These are phyloP conservation scores for Drepana falcataria DNA, from an alignment of 2,888 invertebrate species.

Conservation along the genomic window DNA sequence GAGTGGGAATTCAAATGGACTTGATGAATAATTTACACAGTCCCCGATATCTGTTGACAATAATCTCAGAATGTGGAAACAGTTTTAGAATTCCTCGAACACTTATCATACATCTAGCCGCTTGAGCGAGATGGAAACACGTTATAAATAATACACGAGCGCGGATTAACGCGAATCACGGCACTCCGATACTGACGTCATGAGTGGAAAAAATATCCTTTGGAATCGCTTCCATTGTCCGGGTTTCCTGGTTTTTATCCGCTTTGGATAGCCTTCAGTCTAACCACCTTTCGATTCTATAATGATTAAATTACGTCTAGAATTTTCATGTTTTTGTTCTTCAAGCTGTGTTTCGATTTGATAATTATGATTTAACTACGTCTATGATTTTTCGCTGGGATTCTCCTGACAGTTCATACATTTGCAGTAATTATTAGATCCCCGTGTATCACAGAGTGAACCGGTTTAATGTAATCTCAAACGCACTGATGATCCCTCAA, in stretches of 20 bases:
- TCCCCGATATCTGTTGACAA: neutral
- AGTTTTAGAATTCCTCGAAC: neutral
- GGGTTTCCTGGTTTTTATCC: slow-evolving; percentile 2
- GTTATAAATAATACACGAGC: slow-evolving; percentile 3
- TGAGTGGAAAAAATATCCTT: slow-evolving; percentile 5
- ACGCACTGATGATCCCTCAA: too few relatives aligned
- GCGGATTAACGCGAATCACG: slow-evolving; percentile 4
- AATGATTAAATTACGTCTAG: neutral
- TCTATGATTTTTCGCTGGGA: too few relatives aligned
- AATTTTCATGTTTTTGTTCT: too few relatives aligned
- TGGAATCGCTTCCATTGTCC: neutral
- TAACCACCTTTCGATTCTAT: neutral
- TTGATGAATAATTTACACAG: neutral
- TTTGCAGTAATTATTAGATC: too few relatives aligned
- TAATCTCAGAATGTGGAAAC: neutral
- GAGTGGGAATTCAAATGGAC: neutral
- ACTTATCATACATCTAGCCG: neutral
- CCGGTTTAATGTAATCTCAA: too few relatives aligned
- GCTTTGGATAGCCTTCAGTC: neutral
- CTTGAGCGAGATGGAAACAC: slow-evolving; percentile 2
- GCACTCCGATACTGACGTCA: slow-evolving; percentile 3
- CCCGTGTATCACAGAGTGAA: too few relatives aligned
- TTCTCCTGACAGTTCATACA: too few relatives aligned
- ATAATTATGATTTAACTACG: too few relatives aligned
- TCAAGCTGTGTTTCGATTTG: too few relatives aligned